phyloP scores from a whole-genome alignment of 2,113 vertebrate species.

The Mesocricetus auratus region DNA sequence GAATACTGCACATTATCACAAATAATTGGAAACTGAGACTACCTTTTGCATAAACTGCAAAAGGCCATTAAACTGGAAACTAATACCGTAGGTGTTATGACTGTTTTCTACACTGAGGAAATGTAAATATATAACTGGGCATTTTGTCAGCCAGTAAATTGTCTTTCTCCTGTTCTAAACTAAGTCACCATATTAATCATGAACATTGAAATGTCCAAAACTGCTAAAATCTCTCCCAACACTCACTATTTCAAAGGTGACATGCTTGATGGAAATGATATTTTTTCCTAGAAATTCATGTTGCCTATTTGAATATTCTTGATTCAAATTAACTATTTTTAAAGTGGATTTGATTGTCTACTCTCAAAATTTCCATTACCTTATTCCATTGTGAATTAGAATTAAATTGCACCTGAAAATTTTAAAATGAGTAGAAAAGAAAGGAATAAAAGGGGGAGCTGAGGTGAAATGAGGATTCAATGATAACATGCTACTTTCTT shows the following conservation, averaged over 20 bases:
- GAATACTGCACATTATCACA: constrained; percentile 21
- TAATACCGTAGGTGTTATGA: constrained; percentile 44
- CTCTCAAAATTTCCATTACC: constrained; percentile 68
- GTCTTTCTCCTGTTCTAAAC: constrained; percentile 36
- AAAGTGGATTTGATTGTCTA: constrained; percentile 63
- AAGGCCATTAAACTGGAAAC: constrained; percentile 63
- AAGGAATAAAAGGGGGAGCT: neutral
- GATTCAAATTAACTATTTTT: constrained; percentile 56
- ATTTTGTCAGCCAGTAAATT: constrained; percentile 76
- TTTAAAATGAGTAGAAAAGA: constrained; percentile 29
- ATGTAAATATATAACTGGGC: constrained; percentile 57
- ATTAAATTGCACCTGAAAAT: constrained; percentile 63
- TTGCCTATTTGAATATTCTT: constrained; percentile 62
- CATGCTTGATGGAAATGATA: neutral
- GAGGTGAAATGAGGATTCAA: constrained; percentile 39
- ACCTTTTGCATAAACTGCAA: constrained; percentile 33
- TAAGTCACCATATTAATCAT: constrained; percentile 70
- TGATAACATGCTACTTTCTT: neutral
- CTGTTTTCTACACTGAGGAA: constrained; percentile 64
- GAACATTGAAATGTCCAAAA: neutral
- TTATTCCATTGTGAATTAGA: constrained; percentile 65
- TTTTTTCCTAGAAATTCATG: constrained; percentile 43
- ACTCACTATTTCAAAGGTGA: constrained; percentile 50
- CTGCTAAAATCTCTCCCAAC: neutral
- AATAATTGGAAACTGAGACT: constrained; percentile 58